phyloP scores from a whole-genome alignment of 2,797 vertebrate species.

The Odontamblyopus rebecca region DNA sequence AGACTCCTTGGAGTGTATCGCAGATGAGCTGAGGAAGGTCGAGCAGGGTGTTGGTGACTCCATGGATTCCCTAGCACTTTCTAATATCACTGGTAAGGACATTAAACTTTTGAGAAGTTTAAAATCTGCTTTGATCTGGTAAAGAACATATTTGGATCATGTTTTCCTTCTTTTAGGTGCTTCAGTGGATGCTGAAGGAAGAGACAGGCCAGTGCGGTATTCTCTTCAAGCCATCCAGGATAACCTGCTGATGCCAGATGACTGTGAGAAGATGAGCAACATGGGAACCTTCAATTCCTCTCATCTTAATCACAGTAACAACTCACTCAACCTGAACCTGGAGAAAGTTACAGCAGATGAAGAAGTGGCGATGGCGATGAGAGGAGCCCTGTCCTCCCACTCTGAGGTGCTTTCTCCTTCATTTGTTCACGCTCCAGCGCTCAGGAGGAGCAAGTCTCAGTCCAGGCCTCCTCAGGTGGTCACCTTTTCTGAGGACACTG shows the following conservation, averaged over 20 bases:
- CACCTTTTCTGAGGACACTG: slow-evolving; percentile 94
- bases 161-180: slow-evolving; percentile 74
- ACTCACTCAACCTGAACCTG: slow-evolving; percentile 87
- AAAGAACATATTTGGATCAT: background rate
- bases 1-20: slow-evolving; percentile 90
- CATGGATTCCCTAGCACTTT: slow-evolving; percentile 94
- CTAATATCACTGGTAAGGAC: slow-evolving; percentile 92
- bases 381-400: slow-evolving; percentile 57
- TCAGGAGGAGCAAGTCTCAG: slow-evolving; percentile 91
- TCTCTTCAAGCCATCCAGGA: slow-evolving; percentile 85
- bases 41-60: slow-evolving; percentile 89
- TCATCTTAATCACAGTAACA: slow-evolving; percentile 88
- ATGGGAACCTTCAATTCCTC: slow-evolving; percentile 97
- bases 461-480: slow-evolving; percentile 89
- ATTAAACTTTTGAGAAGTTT: background rate
- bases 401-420: slow-evolving; percentile 73
- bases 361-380: slow-evolving; percentile 48
- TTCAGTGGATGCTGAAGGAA: slow-evolving; percentile 87
- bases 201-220: slow-evolving; percentile 82
- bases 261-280: slow-evolving; percentile 95
- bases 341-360: slow-evolving; percentile 64
- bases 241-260: slow-evolving; percentile 63
- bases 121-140: background rate
- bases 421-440: slow-evolving; percentile 82
- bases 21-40: slow-evolving; percentile 85